Evolutionary conservation across 1,140 invertebrate genomes (phyloP).

Genomic region (Apolygus lucorum): DNA sequence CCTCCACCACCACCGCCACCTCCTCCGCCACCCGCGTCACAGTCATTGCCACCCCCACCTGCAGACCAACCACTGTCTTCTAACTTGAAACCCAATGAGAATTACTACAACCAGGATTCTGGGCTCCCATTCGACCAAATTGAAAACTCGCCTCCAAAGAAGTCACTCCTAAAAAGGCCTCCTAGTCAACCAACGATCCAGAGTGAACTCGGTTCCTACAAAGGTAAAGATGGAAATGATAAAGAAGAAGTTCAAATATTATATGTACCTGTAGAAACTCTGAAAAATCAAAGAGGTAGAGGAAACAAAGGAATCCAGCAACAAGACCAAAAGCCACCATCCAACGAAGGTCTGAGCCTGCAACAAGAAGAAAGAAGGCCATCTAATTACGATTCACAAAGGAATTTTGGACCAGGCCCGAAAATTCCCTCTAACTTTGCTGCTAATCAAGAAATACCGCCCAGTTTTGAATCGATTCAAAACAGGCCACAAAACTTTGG

Average conservation of each 20-base stretch:
- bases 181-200: neutral
- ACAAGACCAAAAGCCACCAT: neutral
- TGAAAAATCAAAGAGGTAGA: constrained; percentile 44
- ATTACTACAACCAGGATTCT: neutral
- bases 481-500: constrained; percentile 21
- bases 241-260: constrained; percentile 63
- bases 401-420: no score
- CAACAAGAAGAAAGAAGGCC: no score
- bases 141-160: neutral
- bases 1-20: neutral
- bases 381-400: no score
- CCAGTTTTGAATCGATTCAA: no score
- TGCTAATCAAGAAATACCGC: no score
- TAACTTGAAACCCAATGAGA: neutral
- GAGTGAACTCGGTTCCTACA: constrained; percentile 7
- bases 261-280: constrained; percentile 70
- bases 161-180: neutral
- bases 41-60: neutral
- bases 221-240: constrained; percentile 35
- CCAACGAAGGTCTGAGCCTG: neutral
- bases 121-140: neutral
- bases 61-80: neutral
- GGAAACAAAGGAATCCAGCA: constrained; percentile 31
- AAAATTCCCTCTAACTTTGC: neutral
- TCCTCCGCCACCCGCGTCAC: neutral